Evolutionary conservation across 2,888 invertebrate genomes (phyloP).

Genomic region (Sphinx pinastri): DNA sequence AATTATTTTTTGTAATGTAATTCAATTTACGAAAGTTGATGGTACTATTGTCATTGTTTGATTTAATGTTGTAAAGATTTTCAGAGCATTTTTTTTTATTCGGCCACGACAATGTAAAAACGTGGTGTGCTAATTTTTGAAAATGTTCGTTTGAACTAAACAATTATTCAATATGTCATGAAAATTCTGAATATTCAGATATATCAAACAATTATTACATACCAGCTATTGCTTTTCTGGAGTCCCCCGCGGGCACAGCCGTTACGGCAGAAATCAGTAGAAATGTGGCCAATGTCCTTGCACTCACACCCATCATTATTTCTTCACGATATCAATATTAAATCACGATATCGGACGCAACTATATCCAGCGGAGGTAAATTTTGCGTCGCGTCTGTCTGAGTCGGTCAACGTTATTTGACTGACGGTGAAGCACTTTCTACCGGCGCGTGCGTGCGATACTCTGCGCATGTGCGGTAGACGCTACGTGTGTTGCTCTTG

Average conservation of each 20-base stretch:
- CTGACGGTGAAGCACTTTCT: slow-evolving; percentile 77
- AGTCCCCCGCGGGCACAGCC: slow-evolving; percentile 68
- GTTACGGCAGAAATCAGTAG: slow-evolving; percentile 66
- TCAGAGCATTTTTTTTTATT: too few species aligned
- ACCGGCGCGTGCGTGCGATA: slow-evolving; percentile 44
- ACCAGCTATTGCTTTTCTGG: slow-evolving; percentile 64
- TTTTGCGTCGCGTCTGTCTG: slow-evolving; percentile 75
- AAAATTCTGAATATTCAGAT: neutral
- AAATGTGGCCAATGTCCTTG: slow-evolving; percentile 69
- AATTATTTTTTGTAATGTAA: neutral
- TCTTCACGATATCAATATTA: slow-evolving; percentile 41
- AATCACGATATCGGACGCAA: slow-evolving; percentile 69
- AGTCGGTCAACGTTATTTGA: slow-evolving; percentile 62
- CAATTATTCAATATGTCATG: slow-evolving; percentile 16
- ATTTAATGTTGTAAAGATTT: neutral
- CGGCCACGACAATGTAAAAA: too few species aligned
- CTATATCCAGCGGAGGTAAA: slow-evolving; percentile 76
- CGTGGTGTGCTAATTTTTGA: too few species aligned
- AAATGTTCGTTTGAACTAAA: neutral
- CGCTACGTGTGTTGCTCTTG: slow-evolving; percentile 24
- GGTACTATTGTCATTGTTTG: neutral
- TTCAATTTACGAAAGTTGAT: neutral
- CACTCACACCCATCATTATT: slow-evolving; percentile 77
- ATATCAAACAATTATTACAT: slow-evolving; percentile 38
- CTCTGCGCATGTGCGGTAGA: slow-evolving; percentile 2